These are phyloP conservation scores for Danaus chrysippus DNA, from an alignment of 2,888 invertebrate species.

Conservation along the genomic window DNA sequence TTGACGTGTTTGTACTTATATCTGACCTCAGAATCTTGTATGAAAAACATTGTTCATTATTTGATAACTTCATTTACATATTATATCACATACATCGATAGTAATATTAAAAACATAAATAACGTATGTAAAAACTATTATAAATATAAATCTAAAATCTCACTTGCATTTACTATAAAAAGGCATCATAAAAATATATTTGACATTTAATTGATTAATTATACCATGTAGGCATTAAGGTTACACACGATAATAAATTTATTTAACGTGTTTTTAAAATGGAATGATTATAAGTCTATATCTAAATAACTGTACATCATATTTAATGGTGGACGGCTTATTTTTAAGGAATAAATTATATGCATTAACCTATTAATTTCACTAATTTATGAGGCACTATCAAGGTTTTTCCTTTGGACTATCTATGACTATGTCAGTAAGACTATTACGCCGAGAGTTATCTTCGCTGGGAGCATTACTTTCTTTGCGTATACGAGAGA, in stretches of 20 bases:
- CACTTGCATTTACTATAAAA: conserved; percentile 4
- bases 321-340: conserved; percentile 28
- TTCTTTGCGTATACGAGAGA: conserved; percentile 65
- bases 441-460: conserved; percentile 62
- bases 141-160: neutral
- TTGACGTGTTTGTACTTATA: conserved; percentile 33
- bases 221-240: neutral
- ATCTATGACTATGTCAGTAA: conserved; percentile 74
- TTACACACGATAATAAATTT: neutral
- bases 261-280: conserved; percentile 1
- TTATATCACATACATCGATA: conserved; percentile 3
- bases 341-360: conserved; percentile 42
- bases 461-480: conserved; percentile 49
- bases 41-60: neutral
- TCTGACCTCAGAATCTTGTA: conserved; percentile 4
- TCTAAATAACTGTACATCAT: neutral
- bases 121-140: neutral
- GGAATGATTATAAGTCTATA: conserved; percentile 10
- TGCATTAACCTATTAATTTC: conserved; percentile 47
- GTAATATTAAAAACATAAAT: neutral
- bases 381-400: conserved; percentile 50
- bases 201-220: neutral
- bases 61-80: neutral
- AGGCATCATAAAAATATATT: conserved; percentile 10
- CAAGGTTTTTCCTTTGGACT: conserved; percentile 72